These are phyloP conservation scores for Marmota flaviventris DNA, from an alignment of 2,113 vertebrate genomes.

Conservation along the genomic window DNA sequence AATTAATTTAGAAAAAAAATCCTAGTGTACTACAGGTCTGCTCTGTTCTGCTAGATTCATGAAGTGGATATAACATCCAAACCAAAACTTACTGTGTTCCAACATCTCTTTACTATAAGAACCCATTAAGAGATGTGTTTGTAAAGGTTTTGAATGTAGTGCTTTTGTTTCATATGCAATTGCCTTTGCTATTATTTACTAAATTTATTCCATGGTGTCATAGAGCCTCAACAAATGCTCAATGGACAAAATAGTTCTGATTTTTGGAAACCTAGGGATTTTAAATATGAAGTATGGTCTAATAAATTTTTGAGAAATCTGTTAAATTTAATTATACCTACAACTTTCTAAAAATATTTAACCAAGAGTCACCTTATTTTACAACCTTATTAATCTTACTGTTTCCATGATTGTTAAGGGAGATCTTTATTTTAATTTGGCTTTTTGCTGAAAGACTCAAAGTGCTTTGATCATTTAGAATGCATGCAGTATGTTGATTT, in stretches of 20 bases:
- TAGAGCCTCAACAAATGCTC: neutral
- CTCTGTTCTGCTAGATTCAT: neutral
- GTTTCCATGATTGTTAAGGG: neutral
- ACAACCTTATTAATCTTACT: neutral
- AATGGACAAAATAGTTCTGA: neutral
- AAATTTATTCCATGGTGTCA: too few relatives aligned
- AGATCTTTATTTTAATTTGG: neutral
- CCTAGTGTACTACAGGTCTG: neutral
- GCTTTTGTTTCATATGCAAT: neutral
- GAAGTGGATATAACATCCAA: neutral
- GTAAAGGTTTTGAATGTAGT: neutral
- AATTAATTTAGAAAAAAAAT: neutral
- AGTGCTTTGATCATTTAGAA: neutral
- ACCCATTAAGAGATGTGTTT: neutral
- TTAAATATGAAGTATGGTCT: neutral
- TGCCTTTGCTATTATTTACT: neutral
- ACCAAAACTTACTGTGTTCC: neutral
- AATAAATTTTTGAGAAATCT: neutral
- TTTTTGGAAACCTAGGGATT: neutral
- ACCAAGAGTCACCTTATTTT: neutral
- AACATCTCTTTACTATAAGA: neutral
- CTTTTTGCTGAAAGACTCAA: neutral
- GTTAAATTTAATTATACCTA: neutral
- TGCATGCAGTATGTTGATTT: neutral
- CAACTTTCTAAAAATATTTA: neutral